phyloP scores from a whole-genome alignment of 2,888 invertebrate species.

The Chloromyia formosa region DNA sequence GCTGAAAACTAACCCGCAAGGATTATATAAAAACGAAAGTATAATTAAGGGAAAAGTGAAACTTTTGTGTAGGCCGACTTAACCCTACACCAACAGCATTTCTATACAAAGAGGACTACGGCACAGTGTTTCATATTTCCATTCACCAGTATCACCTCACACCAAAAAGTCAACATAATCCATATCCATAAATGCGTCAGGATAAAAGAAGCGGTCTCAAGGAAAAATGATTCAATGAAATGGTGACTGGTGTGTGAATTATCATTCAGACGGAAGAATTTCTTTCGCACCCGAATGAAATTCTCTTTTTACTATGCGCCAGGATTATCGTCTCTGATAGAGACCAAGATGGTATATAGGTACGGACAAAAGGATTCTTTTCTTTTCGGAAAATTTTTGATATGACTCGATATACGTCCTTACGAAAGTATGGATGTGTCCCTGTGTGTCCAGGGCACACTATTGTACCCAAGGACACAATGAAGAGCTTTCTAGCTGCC shows the following conservation, averaged over 20 bases:
- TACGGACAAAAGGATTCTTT: conserved; percentile 16
- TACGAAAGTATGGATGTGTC: no score
- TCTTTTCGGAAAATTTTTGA: not conserved
- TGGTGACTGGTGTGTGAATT: not conserved
- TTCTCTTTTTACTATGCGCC: not conserved
- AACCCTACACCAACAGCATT: no score
- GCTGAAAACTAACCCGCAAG: no score
- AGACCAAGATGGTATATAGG: no score
- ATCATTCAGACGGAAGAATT: conserved; percentile 22
- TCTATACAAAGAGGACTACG: no score
- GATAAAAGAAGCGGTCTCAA: not conserved
- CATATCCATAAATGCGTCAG: not conserved
- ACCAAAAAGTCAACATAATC: no score
- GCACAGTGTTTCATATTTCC: no score
- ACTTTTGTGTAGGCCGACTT: no score
- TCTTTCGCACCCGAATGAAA: not conserved
- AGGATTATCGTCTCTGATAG: conserved; percentile 2
- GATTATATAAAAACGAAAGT: no score
- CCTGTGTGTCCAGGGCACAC: not conserved
- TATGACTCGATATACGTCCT: no score
- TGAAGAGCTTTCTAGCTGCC: not conserved
- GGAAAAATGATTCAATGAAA: conserved; percentile 25
- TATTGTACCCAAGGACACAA: not conserved
- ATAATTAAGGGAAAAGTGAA: no score
- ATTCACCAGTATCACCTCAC: no score